Percentiles rank a stretch among this genome's conserved stretches.
Conservation (phyloP, 2,797 vertebrate genomes). For the Myotis daubentonii region DNA sequence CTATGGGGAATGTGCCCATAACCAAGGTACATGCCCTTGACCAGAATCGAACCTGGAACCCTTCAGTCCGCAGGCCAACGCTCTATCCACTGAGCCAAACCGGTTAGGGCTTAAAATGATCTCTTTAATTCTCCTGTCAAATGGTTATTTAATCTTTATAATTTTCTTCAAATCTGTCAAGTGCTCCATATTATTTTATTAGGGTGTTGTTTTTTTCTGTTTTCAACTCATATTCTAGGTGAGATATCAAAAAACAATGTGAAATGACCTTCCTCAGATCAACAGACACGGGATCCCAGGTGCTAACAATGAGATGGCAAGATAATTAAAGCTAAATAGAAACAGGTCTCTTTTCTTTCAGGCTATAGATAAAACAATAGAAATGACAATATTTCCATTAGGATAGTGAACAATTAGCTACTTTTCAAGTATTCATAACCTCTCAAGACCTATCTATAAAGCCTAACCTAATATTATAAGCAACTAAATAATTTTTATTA, state of each 20-base stretch:
- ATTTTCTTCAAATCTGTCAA: not conserved
- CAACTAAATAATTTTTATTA: conserved; percentile 14
- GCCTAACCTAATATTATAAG: not conserved
- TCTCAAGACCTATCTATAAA: not conserved
- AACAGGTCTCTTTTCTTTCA: not conserved
- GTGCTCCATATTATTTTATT: not conserved
- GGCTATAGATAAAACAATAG: not conserved
- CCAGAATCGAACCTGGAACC: too few relatives aligned
- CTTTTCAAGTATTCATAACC: not conserved
- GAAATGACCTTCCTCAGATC: not conserved
- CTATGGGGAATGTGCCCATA: too few relatives aligned
- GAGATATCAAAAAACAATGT: not conserved
- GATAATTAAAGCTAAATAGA: not conserved
- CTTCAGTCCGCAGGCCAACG: too few relatives aligned
- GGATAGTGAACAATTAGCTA: not conserved
- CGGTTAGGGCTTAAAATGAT: not conserved
- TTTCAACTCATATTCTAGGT: not conserved
- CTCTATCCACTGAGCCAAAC: too few relatives aligned
- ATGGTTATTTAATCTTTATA: conserved; percentile 17
- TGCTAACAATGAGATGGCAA: too few relatives aligned
- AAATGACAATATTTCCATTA: not conserved
- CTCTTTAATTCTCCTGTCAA: conserved; percentile 2
- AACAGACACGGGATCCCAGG: not conserved
- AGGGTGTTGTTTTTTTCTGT: not conserved
- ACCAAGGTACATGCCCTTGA: too few relatives aligned